These are phyloP conservation scores for Palythoa grandiflora DNA, from an alignment of 92 coral and sea anemone genomes.

Conservation along the genomic window DNA sequence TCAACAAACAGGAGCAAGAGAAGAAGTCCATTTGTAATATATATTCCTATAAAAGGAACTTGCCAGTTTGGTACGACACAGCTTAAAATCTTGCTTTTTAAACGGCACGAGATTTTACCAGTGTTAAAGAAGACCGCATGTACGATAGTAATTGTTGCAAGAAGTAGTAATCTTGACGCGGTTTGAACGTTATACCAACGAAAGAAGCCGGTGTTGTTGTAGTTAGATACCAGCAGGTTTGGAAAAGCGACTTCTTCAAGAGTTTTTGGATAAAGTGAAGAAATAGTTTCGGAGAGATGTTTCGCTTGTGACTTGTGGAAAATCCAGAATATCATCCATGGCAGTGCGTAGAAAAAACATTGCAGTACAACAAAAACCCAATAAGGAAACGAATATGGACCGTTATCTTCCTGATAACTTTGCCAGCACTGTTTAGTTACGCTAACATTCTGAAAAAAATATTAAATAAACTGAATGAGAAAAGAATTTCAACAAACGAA, in stretches of 20 bases:
- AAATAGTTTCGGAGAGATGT: not conserved
- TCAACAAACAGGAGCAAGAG: not conserved
- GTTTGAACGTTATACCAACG: constrained; percentile 2
- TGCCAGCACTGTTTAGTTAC: constrained; percentile 12
- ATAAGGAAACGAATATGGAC: not conserved
- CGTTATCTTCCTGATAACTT: not conserved
- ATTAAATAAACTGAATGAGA: not conserved
- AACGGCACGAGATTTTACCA: constrained; percentile 4
- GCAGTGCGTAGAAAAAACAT: not conserved
- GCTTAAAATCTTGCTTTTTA: not conserved
- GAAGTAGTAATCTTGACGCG: not conserved
- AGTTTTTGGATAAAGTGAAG: not conserved
- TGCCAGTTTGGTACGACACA: not conserved
- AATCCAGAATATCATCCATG: constrained; percentile 29
- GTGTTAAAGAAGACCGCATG: not conserved
- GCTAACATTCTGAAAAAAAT: constrained; percentile 9
- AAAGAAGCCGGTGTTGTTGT: not conserved
- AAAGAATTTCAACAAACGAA: too few species aligned
- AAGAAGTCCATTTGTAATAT: not conserved
- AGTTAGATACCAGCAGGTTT: not conserved
- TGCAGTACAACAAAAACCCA: constrained; percentile 23
- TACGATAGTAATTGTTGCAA: not conserved
- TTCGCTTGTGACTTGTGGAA: constrained; percentile 11
- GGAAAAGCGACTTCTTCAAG: not conserved
- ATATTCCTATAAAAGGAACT: constrained; percentile 5